Conservation (phyloP, 2,113 vertebrate species). For the Rhadina sibilatrix region DNA sequence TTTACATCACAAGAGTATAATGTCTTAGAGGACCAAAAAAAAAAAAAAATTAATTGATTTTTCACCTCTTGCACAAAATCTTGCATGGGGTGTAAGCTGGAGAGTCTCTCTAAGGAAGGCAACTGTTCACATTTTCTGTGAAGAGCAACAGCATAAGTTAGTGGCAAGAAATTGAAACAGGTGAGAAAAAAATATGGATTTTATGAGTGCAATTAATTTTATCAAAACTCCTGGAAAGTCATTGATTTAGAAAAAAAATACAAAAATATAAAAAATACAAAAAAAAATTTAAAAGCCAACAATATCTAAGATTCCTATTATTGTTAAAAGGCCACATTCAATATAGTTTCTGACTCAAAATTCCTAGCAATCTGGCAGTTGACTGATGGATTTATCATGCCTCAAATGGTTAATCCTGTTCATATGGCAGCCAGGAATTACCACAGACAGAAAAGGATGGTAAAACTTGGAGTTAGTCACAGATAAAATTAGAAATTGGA, state of each 20-base stretch:
- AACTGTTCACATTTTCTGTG: background rate
- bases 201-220: background rate
- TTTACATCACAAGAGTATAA: background rate
- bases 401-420: background rate
- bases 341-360: background rate
- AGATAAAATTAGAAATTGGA: conserved; percentile 9
- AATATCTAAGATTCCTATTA: background rate
- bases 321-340: background rate
- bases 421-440: background rate
- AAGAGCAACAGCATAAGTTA: background rate
- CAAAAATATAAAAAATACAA: too few relatives aligned
- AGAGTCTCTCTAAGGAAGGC: background rate
- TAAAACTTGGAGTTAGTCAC: background rate
- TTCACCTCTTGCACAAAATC: background rate
- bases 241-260: background rate
- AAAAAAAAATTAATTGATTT: background rate
- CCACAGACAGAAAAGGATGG: background rate
- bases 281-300: background rate
- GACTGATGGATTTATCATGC: background rate
- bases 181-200: background rate
- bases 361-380: background rate
- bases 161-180: background rate
- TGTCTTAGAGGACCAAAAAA: background rate
- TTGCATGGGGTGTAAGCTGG: background rate
- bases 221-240: background rate